Conservation (phyloP, 2,113 vertebrate species). For the Lontra canadensis region DNA sequence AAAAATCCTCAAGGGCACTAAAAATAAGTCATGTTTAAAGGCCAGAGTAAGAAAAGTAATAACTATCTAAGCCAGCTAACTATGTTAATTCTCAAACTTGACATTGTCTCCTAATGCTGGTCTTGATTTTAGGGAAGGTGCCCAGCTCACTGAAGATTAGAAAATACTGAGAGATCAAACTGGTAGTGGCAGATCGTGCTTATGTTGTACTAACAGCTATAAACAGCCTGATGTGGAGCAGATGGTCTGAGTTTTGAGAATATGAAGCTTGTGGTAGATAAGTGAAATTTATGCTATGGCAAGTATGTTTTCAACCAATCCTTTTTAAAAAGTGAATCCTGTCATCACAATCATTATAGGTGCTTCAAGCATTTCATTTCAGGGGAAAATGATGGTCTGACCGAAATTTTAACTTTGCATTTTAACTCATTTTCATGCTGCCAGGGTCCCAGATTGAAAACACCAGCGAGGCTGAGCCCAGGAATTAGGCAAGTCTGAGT, state of each 20-base stretch:
- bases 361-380: background rate
- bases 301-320: background rate
- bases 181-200: background rate
- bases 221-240: background rate
- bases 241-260: background rate
- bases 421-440: background rate
- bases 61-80: background rate
- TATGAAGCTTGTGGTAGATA: background rate
- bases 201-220: background rate
- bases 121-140: background rate
- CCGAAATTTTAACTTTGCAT: background rate
- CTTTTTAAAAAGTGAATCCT: background rate
- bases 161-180: background rate
- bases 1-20: background rate
- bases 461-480: background rate
- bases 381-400: background rate
- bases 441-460: background rate
- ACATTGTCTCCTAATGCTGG: background rate
- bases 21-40: conserved; percentile 22
- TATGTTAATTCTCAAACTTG: background rate
- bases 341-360: background rate
- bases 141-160: background rate
- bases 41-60: background rate
- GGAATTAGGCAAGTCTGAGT: background rate
- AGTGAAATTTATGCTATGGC: background rate